Conservation (phyloP, 2,888 invertebrate genomes). For the Pristionchus fissidentatus region DNA sequence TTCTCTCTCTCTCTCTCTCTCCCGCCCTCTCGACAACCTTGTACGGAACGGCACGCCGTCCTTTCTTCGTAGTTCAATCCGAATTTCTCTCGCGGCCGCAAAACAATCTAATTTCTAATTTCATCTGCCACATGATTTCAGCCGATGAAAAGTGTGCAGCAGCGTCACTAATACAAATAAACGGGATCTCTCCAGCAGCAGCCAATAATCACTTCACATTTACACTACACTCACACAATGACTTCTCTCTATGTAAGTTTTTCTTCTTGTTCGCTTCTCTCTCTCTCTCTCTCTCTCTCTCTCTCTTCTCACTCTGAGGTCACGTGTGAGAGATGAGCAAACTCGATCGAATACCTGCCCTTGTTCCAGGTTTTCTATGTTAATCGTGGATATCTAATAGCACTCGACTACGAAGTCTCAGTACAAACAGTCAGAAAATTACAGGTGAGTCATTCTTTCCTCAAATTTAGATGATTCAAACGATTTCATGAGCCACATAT, state of each 20-base stretch:
- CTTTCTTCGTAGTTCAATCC: constrained; percentile 7
- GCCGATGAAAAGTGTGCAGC: neutral
- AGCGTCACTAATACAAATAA: neutral
- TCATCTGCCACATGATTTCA: neutral
- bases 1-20: neutral
- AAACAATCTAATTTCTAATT: neutral
- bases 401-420: constrained; percentile 35
- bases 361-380: constrained; percentile 46
- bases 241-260: constrained; percentile 35
- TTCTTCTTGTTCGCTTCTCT: too few relatives aligned
- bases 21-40: neutral
- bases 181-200: constrained; percentile 30
- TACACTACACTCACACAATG: constrained; percentile 14
- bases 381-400: constrained; percentile 38
- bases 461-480: too few relatives aligned
- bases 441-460: neutral
- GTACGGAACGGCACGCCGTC: too few relatives aligned
- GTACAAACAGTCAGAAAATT: constrained; percentile 16
- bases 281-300: too few relatives aligned
- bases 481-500: too few relatives aligned
- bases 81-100: too few relatives aligned
- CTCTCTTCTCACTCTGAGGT: neutral
- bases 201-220: too few relatives aligned
- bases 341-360: too few relatives aligned
- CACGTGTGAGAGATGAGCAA: neutral